Percentiles rank a stretch among this genome's conserved stretches.
These are phyloP conservation scores for Tridacna crocea DNA, from an alignment of 2,888 invertebrate species.

Conservation along the genomic window DNA sequence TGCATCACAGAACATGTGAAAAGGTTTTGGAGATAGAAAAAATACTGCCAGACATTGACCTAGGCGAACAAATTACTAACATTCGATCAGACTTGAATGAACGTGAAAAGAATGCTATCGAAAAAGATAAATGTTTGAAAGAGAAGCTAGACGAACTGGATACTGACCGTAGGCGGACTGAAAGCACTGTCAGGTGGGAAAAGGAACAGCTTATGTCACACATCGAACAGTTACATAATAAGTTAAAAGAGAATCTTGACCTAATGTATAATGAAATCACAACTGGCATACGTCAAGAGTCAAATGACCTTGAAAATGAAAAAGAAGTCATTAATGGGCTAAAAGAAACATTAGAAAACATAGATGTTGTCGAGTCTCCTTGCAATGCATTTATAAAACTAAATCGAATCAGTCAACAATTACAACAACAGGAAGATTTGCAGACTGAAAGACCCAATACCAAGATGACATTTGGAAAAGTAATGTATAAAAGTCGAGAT, in stretches of 20 bases:
- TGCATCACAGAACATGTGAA: conserved; percentile 61
- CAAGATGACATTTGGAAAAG: not conserved
- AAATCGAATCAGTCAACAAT: not conserved
- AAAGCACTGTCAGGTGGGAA: not conserved
- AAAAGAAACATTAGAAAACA: not conserved
- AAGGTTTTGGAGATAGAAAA: conserved; percentile 55
- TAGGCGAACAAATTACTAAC: conserved; percentile 19
- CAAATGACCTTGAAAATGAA: not conserved
- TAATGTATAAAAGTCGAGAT: not conserved
- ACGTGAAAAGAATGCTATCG: not conserved
- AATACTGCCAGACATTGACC: conserved; percentile 29
- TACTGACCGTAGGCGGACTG: conserved; percentile 1
- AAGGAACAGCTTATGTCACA: conserved; percentile 7
- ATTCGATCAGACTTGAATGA: not conserved
- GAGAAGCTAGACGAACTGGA: not conserved
- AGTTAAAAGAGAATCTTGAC: conserved; percentile 16
- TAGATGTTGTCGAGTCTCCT: not conserved
- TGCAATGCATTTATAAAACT: not conserved
- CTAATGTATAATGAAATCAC: conserved; percentile 5
- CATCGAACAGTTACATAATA: not conserved
- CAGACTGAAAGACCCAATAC: not conserved
- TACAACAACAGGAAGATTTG: not conserved
- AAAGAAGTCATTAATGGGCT: not conserved
- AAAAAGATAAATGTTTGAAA: not conserved
- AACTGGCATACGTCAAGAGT: not conserved